Evolutionary conservation across 2,797 vertebrate species (phyloP).

Genomic region (Gymnocypris eckloni): DNA sequence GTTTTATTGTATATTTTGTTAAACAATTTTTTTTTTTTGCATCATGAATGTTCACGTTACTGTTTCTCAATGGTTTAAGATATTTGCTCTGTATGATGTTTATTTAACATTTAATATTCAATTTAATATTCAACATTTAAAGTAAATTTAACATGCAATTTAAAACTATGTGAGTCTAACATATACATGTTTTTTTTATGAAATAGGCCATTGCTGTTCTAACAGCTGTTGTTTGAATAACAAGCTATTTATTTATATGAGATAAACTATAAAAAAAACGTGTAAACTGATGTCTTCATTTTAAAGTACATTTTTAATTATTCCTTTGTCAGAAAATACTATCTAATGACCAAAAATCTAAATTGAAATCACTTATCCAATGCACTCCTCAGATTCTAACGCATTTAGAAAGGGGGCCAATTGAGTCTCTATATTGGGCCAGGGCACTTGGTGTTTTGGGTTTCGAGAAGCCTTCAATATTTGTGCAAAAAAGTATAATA

Average conservation of each 20-base stretch:
- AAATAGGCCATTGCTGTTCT: not conserved
- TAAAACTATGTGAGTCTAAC: not conserved
- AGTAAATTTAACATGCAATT: not conserved
- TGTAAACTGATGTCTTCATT: not conserved
- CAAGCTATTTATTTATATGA: not conserved
- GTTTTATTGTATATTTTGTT: too few species aligned
- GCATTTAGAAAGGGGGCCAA: not conserved
- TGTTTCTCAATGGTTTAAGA: not conserved
- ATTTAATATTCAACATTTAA: not conserved
- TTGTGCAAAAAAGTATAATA: slow-evolving; percentile 43
- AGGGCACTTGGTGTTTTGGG: slow-evolving; percentile 7
- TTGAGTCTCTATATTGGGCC: not conserved
- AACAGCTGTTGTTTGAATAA: not conserved
- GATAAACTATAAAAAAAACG: not conserved
- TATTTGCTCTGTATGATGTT: not conserved
- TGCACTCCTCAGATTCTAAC: not conserved
- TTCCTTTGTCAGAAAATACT: not conserved
- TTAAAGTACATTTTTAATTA: not conserved
- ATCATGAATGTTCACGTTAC: not conserved
- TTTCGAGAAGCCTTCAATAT: slow-evolving; percentile 17
- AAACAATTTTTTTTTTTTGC: too few species aligned
- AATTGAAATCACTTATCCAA: not conserved
- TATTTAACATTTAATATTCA: not conserved
- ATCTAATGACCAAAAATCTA: not conserved
- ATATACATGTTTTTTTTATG: not conserved